Evolutionary conservation across 2,113 vertebrate genomes (phyloP).

Genomic region (Burhinus oedicnemus): DNA sequence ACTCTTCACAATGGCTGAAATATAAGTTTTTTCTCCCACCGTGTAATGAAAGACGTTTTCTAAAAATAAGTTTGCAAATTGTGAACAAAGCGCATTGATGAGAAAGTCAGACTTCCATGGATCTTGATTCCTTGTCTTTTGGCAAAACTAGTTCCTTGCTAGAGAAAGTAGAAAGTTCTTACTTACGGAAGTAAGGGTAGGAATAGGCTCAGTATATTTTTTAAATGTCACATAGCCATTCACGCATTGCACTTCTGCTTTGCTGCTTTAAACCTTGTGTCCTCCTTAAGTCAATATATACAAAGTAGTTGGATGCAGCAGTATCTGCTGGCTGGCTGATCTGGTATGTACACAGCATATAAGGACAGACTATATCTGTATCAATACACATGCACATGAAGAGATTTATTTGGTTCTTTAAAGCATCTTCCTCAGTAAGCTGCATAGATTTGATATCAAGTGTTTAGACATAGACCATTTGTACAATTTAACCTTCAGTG

Average conservation of each 20-base stretch:
- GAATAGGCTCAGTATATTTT: accelerated
- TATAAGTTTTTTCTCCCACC: background rate
- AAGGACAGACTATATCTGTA: background rate
- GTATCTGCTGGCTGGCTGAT: background rate
- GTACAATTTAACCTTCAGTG: constrained; percentile 60
- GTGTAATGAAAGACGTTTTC: background rate
- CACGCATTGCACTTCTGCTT: background rate
- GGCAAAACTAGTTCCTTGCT: background rate
- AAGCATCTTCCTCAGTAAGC: background rate
- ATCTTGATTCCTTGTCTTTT: background rate
- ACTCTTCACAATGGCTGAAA: background rate
- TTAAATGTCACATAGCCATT: background rate
- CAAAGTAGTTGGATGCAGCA: background rate
- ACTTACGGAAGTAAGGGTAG: background rate
- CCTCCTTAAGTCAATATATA: background rate
- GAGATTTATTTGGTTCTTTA: background rate
- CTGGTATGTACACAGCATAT: background rate
- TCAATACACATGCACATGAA: background rate
- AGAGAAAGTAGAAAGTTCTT: background rate
- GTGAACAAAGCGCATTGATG: background rate
- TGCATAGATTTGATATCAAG: background rate
- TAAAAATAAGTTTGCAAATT: background rate
- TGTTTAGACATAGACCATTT: constrained; percentile 27
- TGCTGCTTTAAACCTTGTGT: background rate
- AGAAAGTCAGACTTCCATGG: background rate